A percentile compares a stretch with the other conserved stretches of the same genome.
phyloP scores from a whole-genome alignment of 1,140 invertebrate genomes.

The Lysiphlebus fabarum region DNA sequence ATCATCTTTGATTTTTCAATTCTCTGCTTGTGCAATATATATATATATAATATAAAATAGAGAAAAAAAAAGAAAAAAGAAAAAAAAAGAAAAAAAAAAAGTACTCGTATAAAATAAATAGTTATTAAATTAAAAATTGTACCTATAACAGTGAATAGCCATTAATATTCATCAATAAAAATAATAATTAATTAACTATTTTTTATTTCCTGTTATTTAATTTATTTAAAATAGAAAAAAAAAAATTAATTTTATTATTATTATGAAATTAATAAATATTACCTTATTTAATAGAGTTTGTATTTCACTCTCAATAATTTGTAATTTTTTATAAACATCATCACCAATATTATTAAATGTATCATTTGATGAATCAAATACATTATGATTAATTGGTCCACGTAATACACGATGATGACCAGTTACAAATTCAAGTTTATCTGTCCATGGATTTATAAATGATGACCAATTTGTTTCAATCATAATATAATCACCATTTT shows the following conservation, averaged over 20 bases:
- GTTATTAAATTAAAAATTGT: too few species aligned
- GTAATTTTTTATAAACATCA: constrained; percentile 61
- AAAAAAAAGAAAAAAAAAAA: constrained; percentile 17
- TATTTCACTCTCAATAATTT: constrained; percentile 68
- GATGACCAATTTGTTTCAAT: constrained; percentile 91
- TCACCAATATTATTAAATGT: constrained; percentile 51
- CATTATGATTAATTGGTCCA: constrained; percentile 69
- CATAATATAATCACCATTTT: constrained; percentile 79
- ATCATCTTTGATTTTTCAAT: not conserved
- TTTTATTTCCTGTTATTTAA: constrained; percentile 1
- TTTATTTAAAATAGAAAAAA: too few species aligned
- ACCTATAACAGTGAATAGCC: too few species aligned
- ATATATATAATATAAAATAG: too few species aligned
- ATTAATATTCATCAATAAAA: too few species aligned
- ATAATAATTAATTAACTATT: too few species aligned
- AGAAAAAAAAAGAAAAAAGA: too few species aligned
- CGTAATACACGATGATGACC: constrained; percentile 82
- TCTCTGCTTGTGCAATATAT: too few species aligned
- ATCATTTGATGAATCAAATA: constrained; percentile 61
- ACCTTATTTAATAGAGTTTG: constrained; percentile 66
- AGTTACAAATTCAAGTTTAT: constrained; percentile 85
- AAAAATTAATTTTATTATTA: too few species aligned
- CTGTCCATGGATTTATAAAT: constrained; percentile 91
- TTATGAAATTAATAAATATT: constrained; percentile 22
- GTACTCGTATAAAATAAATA: not conserved